phyloP scores from a whole-genome alignment of 2,113 vertebrate genomes.

The Carollia perspicillata region DNA sequence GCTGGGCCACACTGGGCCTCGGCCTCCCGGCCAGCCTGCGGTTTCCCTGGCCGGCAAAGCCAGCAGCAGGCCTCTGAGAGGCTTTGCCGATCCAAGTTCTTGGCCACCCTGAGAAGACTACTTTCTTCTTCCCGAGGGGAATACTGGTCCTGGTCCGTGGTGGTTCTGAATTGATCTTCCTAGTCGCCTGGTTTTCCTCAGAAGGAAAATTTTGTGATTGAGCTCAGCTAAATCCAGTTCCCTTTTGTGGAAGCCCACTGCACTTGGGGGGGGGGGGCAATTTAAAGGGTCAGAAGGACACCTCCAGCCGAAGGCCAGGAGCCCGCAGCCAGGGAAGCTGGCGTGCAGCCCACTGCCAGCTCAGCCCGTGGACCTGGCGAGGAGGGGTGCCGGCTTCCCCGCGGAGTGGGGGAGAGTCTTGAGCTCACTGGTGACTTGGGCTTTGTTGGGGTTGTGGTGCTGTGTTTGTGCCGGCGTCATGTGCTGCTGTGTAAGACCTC shows the following conservation, averaged over 20 bases:
- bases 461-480: constrained; percentile 32
- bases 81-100: background rate
- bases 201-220: background rate
- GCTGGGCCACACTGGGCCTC: fast-evolving
- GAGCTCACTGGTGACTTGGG: background rate
- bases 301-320: fast-evolving
- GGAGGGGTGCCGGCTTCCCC: fast-evolving
- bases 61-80: background rate
- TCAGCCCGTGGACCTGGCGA: background rate
- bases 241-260: background rate
- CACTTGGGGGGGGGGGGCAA: background rate
- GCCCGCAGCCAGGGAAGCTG: fast-evolving
- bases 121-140: background rate
- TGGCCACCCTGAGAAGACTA: background rate
- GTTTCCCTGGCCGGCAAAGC: background rate
- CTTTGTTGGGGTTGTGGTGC: background rate
- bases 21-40: background rate
- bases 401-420: background rate
- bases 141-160: background rate
- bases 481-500: constrained; percentile 84
- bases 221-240: background rate
- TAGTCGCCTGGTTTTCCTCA: background rate
- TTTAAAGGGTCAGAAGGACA: background rate
- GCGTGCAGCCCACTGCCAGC: background rate
- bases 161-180: background rate